Percentiles rank a stretch among this genome's conserved stretches.
Evolutionary conservation across 2,888 invertebrate species (phyloP).

Genomic region (Nezara viridula): DNA sequence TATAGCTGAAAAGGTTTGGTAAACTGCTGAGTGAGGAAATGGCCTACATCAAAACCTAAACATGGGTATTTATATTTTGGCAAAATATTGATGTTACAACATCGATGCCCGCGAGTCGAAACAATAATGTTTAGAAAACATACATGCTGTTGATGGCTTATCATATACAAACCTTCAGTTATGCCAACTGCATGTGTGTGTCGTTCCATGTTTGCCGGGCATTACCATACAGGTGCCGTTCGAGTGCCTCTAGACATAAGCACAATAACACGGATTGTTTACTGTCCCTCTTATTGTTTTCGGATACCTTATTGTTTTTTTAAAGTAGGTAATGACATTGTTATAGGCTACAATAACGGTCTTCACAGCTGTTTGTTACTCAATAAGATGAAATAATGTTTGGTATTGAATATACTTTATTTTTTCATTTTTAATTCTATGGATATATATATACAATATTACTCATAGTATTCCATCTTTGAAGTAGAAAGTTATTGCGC

Average conservation of each 20-base stretch:
- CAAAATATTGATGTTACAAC: neutral
- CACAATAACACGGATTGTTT: neutral
- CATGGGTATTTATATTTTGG: neutral
- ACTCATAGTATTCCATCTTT: too few species aligned
- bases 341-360: neutral
- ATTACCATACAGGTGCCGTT: neutral
- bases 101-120: neutral
- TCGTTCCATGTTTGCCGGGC: neutral
- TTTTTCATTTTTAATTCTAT: too few species aligned
- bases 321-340: neutral
- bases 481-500: too few species aligned
- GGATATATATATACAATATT: too few species aligned
- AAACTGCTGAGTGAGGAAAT: neutral
- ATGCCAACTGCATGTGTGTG: neutral
- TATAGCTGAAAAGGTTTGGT: neutral
- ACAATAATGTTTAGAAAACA: constrained; percentile 7
- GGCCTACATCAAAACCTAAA: neutral
- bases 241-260: neutral
- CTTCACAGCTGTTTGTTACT: neutral
- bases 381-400: too few species aligned
- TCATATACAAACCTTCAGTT: neutral
- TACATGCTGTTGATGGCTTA: neutral
- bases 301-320: neutral
- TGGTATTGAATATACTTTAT: too few species aligned
- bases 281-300: neutral